phyloP scores from a whole-genome alignment of 2,797 vertebrate species.

The Aphelocoma californica region DNA sequence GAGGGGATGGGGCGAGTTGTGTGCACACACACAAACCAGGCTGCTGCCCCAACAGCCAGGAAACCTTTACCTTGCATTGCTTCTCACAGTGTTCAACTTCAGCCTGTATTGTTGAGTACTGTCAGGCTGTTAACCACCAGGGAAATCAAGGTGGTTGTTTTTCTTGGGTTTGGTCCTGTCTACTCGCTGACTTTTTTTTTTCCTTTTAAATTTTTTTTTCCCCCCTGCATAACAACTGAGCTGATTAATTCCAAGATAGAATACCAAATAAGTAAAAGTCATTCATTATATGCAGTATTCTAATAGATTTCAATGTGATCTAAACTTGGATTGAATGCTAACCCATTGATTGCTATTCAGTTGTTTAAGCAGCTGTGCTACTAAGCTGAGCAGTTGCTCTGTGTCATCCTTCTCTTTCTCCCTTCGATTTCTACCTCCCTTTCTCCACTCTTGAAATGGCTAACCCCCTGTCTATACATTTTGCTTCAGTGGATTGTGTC shows the following conservation, averaged over 20 bases:
- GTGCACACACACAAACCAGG: neutral
- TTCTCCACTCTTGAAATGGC: conserved; percentile 38
- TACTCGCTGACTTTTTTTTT: neutral
- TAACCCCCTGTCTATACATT: conserved; percentile 29
- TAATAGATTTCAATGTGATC: conserved; percentile 66
- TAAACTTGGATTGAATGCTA: conserved; percentile 72
- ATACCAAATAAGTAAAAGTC: conserved; percentile 66
- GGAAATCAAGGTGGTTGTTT: conserved; percentile 58
- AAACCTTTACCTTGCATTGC: conserved; percentile 49
- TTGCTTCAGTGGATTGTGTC: conserved; percentile 35
- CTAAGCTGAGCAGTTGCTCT: conserved; percentile 64
- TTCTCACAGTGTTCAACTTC: conserved; percentile 31
- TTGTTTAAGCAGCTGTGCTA: conserved; percentile 66
- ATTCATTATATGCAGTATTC: conserved; percentile 70
- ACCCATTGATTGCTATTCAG: conserved; percentile 74
- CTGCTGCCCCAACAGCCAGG: conserved; percentile 44
- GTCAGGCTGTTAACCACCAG: conserved; percentile 44
- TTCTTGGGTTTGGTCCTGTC: neutral
- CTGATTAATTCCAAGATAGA: conserved; percentile 69
- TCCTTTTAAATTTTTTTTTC: neutral
- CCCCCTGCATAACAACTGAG: conserved; percentile 45
- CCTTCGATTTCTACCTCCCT: conserved; percentile 25
- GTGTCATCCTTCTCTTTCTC: conserved; percentile 47
- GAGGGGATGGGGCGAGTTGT: conserved; percentile 12
- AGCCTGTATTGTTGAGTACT: conserved; percentile 15